A percentile compares a stretch with the other conserved stretches of the same genome.
These are phyloP conservation scores for Euthynnus affinis DNA, from an alignment of 2,797 vertebrate genomes.

Conservation along the genomic window DNA sequence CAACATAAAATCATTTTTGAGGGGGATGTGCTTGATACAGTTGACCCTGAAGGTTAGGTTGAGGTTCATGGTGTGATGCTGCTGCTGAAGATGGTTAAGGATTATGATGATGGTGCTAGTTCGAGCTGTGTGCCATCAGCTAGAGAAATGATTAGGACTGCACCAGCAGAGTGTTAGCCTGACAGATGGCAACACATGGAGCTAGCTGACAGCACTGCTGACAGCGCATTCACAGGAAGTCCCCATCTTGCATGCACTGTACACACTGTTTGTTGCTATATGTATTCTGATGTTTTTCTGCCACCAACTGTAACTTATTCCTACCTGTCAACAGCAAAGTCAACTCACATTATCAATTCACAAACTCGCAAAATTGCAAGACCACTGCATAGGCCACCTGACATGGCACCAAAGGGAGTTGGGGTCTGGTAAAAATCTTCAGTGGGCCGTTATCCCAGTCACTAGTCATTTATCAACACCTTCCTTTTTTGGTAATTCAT, in stretches of 20 bases:
- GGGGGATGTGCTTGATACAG: slow-evolving; percentile 24
- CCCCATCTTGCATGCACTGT: slow-evolving; percentile 67
- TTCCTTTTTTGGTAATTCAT: slow-evolving; percentile 72
- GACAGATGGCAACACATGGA: slow-evolving; percentile 82
- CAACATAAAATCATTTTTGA: slow-evolving; percentile 46
- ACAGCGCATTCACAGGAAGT: slow-evolving; percentile 75
- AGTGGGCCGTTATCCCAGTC: slow-evolving; percentile 72
- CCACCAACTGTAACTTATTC: slow-evolving; percentile 60
- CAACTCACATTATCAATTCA: slow-evolving; percentile 51
- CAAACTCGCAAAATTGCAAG: slow-evolving; percentile 52
- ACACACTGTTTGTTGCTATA: slow-evolving; percentile 70
- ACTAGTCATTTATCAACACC: slow-evolving; percentile 77
- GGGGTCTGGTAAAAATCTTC: slow-evolving; percentile 65
- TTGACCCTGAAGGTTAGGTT: slow-evolving; percentile 73
- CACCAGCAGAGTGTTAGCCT: slow-evolving; percentile 75
- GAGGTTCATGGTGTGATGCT: slow-evolving; percentile 61
- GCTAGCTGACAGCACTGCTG: slow-evolving; percentile 80
- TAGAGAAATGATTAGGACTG: slow-evolving; percentile 76
- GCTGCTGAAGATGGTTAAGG: slow-evolving; percentile 67
- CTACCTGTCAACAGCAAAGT: slow-evolving; percentile 57
- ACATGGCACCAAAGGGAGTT: slow-evolving; percentile 52
- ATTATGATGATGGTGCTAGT: slow-evolving; percentile 80
- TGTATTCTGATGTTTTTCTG: slow-evolving; percentile 71
- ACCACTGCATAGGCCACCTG: slow-evolving; percentile 47
- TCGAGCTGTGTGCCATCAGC: slow-evolving; percentile 69